Percentiles rank a stretch among this genome's conserved stretches.
phyloP scores from a whole-genome alignment of 2,888 invertebrate genomes.

The Romanomermis culicivorax region DNA sequence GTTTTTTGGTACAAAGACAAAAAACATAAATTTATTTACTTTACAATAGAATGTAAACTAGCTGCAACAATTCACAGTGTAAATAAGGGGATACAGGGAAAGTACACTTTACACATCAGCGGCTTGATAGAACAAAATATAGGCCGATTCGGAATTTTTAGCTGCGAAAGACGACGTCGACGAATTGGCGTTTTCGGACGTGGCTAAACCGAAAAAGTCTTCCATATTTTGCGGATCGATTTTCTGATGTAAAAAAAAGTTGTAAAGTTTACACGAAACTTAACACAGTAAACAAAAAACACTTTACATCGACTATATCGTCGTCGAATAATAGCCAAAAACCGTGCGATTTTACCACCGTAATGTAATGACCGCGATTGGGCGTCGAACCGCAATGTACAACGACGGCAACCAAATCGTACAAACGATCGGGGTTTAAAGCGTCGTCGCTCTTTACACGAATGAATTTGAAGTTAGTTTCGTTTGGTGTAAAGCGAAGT shows the following conservation, averaged over 20 bases:
- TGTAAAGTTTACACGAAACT: neutral
- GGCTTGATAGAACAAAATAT: constrained; percentile 96
- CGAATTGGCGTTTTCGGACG: constrained; percentile 62
- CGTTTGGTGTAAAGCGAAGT: too few species aligned
- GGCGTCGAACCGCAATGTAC: constrained; percentile 99
- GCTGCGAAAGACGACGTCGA: neutral
- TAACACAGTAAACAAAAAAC: constrained; percentile 5
- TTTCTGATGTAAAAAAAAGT: constrained; percentile 44
- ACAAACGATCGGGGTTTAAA: constrained; percentile 85
- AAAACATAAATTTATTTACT: too few species aligned
- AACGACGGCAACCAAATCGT: constrained; percentile 94
- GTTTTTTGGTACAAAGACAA: too few species aligned
- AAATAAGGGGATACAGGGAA: too few species aligned
- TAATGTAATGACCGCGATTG: constrained; percentile 97
- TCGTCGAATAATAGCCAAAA: constrained; percentile 99
- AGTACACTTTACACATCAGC: too few species aligned
- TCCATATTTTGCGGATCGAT: constrained; percentile 96
- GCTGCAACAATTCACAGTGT: too few species aligned
- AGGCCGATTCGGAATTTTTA: constrained; percentile 97
- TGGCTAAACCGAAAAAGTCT: constrained; percentile 96
- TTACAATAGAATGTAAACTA: too few species aligned
- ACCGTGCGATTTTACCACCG: constrained; percentile 96
- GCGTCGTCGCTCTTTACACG: constrained; percentile 75
- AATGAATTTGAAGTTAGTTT: neutral
- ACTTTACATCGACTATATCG: constrained; percentile 93